These are phyloP conservation scores for Maconellicoccus hirsutus DNA, from an alignment of 1,140 invertebrate species.

Conservation along the genomic window DNA sequence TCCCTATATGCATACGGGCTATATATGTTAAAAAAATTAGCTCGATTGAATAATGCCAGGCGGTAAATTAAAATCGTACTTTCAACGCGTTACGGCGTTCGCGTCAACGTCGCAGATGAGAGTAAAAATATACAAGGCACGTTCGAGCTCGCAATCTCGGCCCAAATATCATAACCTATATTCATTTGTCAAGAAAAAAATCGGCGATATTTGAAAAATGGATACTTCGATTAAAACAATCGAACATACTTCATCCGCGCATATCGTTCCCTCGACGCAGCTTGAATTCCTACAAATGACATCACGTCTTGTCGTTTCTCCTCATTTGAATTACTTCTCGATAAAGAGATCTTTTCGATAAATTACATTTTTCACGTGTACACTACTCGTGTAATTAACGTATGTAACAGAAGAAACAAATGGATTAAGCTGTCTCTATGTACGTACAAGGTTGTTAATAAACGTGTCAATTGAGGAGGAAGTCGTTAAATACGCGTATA, in stretches of 20 bases:
- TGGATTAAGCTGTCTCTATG: constrained; percentile 3
- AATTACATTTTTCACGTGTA: background rate
- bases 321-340: background rate
- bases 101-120: background rate
- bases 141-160: background rate
- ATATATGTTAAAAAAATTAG: background rate
- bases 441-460: background rate
- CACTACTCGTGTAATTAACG: background rate
- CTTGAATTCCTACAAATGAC: background rate
- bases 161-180: constrained; percentile 5
- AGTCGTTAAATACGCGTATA: background rate
- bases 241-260: background rate
- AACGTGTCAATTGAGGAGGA: constrained; percentile 7
- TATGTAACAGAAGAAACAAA: background rate
- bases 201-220: no score
- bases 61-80: background rate
- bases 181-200: background rate
- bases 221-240: no score
- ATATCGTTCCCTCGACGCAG: background rate
- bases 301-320: background rate
- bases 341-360: background rate
- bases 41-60: background rate
- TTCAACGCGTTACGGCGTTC: background rate
- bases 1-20: background rate
- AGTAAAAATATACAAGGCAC: background rate